Conservation (phyloP, 2,113 vertebrate genomes). For the Numenius arquata region DNA sequence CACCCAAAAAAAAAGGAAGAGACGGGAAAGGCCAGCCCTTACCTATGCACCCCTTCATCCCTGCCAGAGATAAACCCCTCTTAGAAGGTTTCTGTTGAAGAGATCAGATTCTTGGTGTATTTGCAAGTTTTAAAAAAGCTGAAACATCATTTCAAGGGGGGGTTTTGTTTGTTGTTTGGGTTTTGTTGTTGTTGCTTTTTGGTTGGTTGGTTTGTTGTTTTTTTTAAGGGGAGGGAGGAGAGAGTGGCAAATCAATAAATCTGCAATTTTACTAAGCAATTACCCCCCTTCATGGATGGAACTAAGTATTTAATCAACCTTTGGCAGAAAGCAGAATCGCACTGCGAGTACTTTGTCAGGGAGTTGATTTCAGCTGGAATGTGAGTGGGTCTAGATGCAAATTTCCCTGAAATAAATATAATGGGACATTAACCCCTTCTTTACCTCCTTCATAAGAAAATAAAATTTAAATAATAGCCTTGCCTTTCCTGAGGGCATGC, state of each 20-base stretch:
- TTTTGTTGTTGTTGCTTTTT: background rate
- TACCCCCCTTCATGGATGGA: background rate
- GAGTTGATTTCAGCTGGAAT: background rate
- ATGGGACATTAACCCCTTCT: background rate
- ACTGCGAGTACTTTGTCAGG: background rate
- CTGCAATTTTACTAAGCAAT: background rate
- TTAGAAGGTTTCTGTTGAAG: background rate
- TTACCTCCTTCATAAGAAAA: background rate
- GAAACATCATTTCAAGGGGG: background rate
- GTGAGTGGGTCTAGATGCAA: background rate
- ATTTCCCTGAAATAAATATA: background rate
- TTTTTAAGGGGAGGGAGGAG: background rate
- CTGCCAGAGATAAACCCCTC: background rate
- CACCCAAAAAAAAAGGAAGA: background rate
- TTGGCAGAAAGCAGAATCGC: slow-evolving; percentile 3
- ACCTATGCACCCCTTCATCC: background rate
- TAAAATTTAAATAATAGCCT: background rate
- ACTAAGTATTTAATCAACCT: background rate
- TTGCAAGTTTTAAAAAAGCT: background rate
- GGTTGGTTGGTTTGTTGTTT: background rate
- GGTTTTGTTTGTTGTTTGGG: accelerated
- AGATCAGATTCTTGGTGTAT: background rate
- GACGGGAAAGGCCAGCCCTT: background rate
- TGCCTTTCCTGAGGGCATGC: slow-evolving; percentile 38
- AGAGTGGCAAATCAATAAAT: background rate